phyloP scores from a whole-genome alignment of 2,797 vertebrate species.

The Loriculus beryllinus region DNA sequence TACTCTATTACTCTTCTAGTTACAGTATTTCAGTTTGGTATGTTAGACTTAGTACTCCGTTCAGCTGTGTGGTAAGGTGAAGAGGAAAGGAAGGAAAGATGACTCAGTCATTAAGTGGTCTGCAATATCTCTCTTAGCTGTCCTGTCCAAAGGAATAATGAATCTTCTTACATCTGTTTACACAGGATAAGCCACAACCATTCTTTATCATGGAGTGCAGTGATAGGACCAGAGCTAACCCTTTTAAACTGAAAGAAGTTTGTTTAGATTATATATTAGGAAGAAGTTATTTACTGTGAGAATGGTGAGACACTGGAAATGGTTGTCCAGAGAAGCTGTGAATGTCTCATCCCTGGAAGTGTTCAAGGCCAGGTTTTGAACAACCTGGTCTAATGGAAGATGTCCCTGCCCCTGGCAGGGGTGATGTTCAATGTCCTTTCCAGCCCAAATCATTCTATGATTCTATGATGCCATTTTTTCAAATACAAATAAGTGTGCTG shows the following conservation, averaged over 20 bases:
- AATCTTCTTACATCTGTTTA: neutral
- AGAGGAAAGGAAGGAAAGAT: neutral
- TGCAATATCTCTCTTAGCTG: neutral
- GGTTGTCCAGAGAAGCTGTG: neutral
- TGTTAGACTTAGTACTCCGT: neutral
- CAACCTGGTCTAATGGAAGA: neutral
- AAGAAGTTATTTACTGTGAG: neutral
- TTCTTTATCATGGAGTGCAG: neutral
- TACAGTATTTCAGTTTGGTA: neutral
- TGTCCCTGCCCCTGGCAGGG: neutral
- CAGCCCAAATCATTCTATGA: neutral
- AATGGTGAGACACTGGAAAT: neutral
- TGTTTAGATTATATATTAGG: neutral
- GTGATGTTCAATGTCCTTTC: neutral
- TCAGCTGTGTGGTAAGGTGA: neutral
- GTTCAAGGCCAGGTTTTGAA: neutral
- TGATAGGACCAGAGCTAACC: rapidly evolving
- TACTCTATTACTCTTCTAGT: neutral
- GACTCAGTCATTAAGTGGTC: neutral
- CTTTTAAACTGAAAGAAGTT: neutral
- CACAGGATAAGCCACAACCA: neutral
- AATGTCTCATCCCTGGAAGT: neutral
- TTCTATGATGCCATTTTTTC: neutral
- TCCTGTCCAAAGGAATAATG: neutral
- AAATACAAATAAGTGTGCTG: neutral